Evolutionary conservation across 1,140 invertebrate species (phyloP), one percentile per base, ranked within the genome.

Genomic region (Euura saliciscinereae): DNA sequence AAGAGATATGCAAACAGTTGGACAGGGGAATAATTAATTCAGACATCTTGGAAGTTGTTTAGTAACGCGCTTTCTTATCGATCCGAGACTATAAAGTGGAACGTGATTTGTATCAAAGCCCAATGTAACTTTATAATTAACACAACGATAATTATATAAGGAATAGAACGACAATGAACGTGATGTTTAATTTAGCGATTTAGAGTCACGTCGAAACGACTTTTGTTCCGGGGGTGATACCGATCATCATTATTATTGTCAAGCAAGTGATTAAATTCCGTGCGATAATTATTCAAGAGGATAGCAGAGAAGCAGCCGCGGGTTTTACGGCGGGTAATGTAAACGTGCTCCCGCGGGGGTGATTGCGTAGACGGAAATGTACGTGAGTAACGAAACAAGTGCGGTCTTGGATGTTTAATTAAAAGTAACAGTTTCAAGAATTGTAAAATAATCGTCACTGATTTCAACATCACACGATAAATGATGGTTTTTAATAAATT

Each of bases 381-480:
- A 28, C 28, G 28, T 28, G 28, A 28, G 28, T 28, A 28, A 28
- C 28, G 28, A 28, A 11, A 11, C 46, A 51, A 51, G 51, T 11
- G 51, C 2, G 51, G 51, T 59, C 51, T 59, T 59, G 51, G 13
- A 59, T 59, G 51, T 59, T 59, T 59, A 59, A 59, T 59, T 59
- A 59, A 59, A 59, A 59, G 51, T 59, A 4, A 59, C 51, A 28
- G 28, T 59, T 59, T 59, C 51, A 2, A 8, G 51, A 59, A 59
- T 59, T n/a, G 51, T 59, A n/a, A 59, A 59, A 11, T 59, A 59
- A 59, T 59, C 51, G 51, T n/a, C 5, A 28, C 3, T 6, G 5
- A 59, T 59, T 59, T 59, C 51, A 3, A n/a, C 51, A 59, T 3
- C 51, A n/a, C 51, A 59, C 51, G 13, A 59, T 11, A 59, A 59